Evolutionary conservation across 2,888 invertebrate species (phyloP).

Genomic region (Drosophila gaucha): DNA sequence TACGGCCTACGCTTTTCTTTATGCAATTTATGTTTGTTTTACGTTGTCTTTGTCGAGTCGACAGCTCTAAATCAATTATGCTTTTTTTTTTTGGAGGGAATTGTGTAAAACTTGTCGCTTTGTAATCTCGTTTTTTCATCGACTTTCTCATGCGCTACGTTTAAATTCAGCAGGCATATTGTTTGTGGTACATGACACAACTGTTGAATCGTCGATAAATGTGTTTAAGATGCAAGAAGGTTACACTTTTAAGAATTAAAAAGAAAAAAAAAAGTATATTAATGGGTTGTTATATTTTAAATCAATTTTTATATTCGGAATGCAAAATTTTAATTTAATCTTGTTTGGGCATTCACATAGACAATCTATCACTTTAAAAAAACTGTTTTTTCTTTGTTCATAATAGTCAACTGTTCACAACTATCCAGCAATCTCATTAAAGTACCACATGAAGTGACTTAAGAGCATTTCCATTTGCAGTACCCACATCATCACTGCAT

Average conservation of each 20-base stretch:
- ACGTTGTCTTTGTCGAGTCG: conserved; percentile 45
- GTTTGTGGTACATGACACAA: background rate
- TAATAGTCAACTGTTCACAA: conserved; percentile 7
- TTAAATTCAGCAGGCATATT: conserved; percentile 30
- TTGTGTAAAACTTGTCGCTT: conserved; percentile 52
- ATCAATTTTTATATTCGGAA: too few species aligned
- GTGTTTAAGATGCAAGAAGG: background rate
- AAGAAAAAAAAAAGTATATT: background rate
- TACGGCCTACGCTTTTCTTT: conserved; percentile 61
- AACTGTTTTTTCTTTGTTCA: background rate
- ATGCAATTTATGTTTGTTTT: conserved; percentile 51
- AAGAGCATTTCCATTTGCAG: conserved; percentile 23
- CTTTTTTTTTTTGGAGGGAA: conserved; percentile 27
- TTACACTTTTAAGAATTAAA: background rate
- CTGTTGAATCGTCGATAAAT: background rate
- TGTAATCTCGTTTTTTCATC: conserved; percentile 38
- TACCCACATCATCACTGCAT: conserved; percentile 56
- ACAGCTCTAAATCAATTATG: conserved; percentile 69
- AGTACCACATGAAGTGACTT: conserved; percentile 43
- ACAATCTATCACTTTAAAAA: too few species aligned
- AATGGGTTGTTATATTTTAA: too few species aligned
- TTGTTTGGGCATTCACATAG: too few species aligned
- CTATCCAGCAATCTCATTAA: conserved; percentile 20
- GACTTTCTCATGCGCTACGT: conserved; percentile 49
- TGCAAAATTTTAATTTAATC: too few species aligned